Conservation (phyloP, 2,888 invertebrate species). For the Trichacis sp. region DNA sequence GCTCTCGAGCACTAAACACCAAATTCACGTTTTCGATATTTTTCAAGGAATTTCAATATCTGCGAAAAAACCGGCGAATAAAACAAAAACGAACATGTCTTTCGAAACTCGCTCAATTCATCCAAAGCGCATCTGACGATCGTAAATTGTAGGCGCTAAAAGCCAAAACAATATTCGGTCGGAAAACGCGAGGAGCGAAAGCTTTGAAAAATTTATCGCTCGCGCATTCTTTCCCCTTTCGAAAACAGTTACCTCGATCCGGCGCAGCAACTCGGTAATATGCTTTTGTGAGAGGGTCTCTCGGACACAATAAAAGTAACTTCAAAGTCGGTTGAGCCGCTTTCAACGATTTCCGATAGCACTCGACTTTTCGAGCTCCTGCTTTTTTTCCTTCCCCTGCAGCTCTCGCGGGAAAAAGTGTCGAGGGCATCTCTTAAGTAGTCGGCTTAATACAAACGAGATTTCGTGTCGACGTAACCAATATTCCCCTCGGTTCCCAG, state of each 20-base stretch:
- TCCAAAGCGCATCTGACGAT: no score
- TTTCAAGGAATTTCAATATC: no score
- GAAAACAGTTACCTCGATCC: neutral
- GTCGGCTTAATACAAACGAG: slow-evolving; percentile 24
- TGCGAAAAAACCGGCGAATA: neutral
- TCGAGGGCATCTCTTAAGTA: slow-evolving; percentile 34
- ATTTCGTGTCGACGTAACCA: slow-evolving; percentile 36
- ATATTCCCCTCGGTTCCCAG: slow-evolving; percentile 29
- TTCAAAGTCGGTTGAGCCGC: slow-evolving; percentile 19
- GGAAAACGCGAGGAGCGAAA: no score
- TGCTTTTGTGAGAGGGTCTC: slow-evolving; percentile 5
- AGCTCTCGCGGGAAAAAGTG: slow-evolving; percentile 20
- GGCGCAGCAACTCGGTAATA: neutral
- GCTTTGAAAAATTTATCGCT: neutral
- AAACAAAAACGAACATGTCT: no score
- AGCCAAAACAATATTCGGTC: no score
- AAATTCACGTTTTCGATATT: no score
- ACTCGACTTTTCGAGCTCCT: slow-evolving; percentile 23
- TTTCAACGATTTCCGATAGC: slow-evolving; percentile 31
- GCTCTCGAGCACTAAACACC: no score
- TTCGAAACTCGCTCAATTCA: no score
- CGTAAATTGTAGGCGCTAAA: no score
- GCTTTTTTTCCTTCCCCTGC: slow-evolving; percentile 9
- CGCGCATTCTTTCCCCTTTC: neutral
- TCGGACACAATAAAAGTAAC: slow-evolving; percentile 24